phyloP scores from a whole-genome alignment of 2,113 vertebrate genomes.

The Neotoma lepida region DNA sequence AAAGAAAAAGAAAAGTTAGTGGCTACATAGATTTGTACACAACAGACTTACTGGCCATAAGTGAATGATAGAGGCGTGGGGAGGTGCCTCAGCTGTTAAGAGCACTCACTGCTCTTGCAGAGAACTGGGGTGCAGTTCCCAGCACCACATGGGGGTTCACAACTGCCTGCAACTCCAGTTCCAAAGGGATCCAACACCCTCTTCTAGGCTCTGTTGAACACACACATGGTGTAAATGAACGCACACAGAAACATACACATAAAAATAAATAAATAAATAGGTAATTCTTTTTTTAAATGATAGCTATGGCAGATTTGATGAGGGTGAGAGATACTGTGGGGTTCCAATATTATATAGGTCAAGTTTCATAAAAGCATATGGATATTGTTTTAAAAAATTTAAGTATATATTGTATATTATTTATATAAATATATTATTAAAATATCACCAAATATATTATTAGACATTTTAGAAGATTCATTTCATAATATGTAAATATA shows the following conservation, averaged over 20 bases:
- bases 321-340: not conserved
- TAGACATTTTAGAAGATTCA: not conserved
- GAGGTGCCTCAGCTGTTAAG: not conserved
- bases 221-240: not conserved
- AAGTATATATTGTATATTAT: not conserved
- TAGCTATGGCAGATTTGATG: not conserved
- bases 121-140: not conserved
- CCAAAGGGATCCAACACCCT: not conserved
- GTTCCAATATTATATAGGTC: not conserved
- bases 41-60: not conserved
- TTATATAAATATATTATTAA: not conserved
- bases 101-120: not conserved
- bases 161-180: not conserved
- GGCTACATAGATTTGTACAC: not conserved
- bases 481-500: not conserved
- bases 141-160: not conserved
- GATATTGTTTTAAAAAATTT: not conserved
- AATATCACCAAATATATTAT: not conserved
- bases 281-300: not conserved
- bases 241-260: not conserved
- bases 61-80: not conserved
- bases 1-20: not conserved
- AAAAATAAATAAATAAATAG: not conserved
- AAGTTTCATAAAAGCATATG: conserved; percentile 11
- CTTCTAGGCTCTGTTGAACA: not conserved